Percentiles rank a stretch among this genome's conserved stretches.
Evolutionary conservation across 2,888 invertebrate species (phyloP).

Genomic region (Spodoptera picta): DNA sequence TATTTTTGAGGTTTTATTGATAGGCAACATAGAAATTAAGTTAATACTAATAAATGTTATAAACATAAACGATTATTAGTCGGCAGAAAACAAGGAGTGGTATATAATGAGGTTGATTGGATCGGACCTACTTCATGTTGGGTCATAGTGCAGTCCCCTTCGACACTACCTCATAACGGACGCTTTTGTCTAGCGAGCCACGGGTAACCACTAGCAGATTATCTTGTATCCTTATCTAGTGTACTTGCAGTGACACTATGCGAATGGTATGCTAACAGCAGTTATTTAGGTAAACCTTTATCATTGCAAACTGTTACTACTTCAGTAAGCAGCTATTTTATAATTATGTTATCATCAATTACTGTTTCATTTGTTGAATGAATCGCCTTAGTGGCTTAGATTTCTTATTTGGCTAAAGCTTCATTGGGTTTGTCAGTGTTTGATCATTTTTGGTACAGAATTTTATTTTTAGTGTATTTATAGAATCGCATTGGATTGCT

Average conservation of each 20-base stretch:
- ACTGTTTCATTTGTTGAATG: no score
- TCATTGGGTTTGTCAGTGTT: no score
- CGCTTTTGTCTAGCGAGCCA: conserved; percentile 44
- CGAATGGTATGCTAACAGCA: conserved; percentile 45
- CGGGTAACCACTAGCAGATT: conserved; percentile 37
- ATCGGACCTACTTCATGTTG: conserved; percentile 65
- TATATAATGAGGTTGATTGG: conserved; percentile 69
- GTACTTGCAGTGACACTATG: conserved; percentile 46
- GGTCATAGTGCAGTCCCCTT: conserved; percentile 67
- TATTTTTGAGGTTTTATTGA: no score
- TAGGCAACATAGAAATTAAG: no score
- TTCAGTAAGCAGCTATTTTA: conserved; percentile 11
- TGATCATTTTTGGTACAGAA: no score
- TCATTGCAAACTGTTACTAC: conserved; percentile 10
- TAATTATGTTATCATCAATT: conserved; percentile 35
- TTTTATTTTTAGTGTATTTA: no score
- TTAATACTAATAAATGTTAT: neutral
- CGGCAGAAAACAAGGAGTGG: conserved; percentile 49
- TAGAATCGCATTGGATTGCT: no score
- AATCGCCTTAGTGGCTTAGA: no score
- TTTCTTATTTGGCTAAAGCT: no score
- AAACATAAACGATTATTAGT: conserved; percentile 38
- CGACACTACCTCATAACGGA: conserved; percentile 57
- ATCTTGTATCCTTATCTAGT: conserved; percentile 41
- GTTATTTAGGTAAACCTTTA: conserved; percentile 20